These are phyloP conservation scores for Hyposoter didymator DNA, from an alignment of 2,888 invertebrate genomes.

Conservation along the genomic window DNA sequence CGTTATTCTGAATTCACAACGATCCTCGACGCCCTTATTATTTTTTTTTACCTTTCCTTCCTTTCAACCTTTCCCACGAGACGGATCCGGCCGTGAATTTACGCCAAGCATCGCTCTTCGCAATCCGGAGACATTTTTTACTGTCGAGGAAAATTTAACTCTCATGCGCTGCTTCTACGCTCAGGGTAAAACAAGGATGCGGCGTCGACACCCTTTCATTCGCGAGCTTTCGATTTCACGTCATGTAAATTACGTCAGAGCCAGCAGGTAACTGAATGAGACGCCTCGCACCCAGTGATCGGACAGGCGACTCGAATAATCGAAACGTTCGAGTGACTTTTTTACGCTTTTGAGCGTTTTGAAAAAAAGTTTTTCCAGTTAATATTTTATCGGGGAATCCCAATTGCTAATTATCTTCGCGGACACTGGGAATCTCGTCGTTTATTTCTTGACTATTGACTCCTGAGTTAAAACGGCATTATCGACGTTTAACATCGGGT, in stretches of 20 bases:
- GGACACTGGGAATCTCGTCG: background rate
- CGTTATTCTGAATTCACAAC: slow-evolving; percentile 48
- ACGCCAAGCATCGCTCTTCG: slow-evolving; percentile 7
- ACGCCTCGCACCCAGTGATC: background rate
- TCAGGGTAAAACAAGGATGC: background rate
- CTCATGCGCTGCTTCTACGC: background rate
- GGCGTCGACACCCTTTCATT: background rate
- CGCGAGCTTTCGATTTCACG: slow-evolving; percentile 30
- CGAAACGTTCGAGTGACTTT: background rate
- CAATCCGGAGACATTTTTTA: slow-evolving; percentile 19
- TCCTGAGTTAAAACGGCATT: background rate
- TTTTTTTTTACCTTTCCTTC: slow-evolving; percentile 23
- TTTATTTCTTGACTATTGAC: background rate
- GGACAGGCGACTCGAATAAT: background rate
- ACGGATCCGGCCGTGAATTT: slow-evolving; percentile 22
- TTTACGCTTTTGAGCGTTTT: background rate
- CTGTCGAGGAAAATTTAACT: slow-evolving; percentile 17
- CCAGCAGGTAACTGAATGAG: slow-evolving; percentile 50
- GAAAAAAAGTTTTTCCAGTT: background rate
- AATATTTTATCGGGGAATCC: background rate
- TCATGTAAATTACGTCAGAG: slow-evolving; percentile 53
- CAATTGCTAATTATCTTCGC: background rate
- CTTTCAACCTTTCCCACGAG: slow-evolving; percentile 14
- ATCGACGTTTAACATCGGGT: background rate
- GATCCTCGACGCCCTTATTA: slow-evolving; percentile 18